Conservation (phyloP, 1,140 invertebrate species). For the Thaumetopoea pityocampa region DNA sequence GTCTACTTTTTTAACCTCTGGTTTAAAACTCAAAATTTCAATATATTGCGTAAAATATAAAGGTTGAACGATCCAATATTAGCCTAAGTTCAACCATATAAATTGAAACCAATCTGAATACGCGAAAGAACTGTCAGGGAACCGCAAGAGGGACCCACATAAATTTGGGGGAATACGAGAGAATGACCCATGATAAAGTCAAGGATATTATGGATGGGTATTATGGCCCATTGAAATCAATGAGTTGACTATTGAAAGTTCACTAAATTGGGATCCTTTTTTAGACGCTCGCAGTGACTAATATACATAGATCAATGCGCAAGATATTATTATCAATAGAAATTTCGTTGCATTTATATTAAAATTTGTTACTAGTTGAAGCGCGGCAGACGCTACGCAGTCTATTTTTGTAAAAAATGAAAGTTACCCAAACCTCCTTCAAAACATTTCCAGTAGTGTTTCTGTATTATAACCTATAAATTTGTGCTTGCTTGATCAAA, state of each 20-base stretch:
- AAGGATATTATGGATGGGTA: conserved; percentile 41
- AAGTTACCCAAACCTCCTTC: no score
- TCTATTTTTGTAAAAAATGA: no score
- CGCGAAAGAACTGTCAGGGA: conserved; percentile 32
- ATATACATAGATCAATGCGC: conserved; percentile 1
- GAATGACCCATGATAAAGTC: conserved; percentile 40
- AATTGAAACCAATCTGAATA: conserved; percentile 41
- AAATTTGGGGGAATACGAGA: conserved; percentile 46
- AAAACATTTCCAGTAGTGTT: no score
- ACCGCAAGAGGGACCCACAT: conserved; percentile 48
- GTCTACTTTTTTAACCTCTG: no score
- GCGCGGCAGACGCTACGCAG: no score
- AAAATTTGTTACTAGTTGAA: no score
- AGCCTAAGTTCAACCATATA: conserved; percentile 28
- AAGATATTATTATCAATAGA: conserved; percentile 7
- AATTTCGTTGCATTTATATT: background rate
- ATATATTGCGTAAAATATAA: conserved; percentile 17
- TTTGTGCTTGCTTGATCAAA: no score
- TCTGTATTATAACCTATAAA: no score
- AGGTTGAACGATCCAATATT: conserved; percentile 29
- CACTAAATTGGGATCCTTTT: conserved; percentile 40
- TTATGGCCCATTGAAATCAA: conserved; percentile 53
- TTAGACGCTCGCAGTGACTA: background rate
- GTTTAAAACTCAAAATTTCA: no score
- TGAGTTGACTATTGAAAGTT: conserved; percentile 49